A percentile compares a stretch with the other conserved stretches of the same genome.
Conservation (phyloP, 2,797 vertebrate species). For the Phrynocephalus vlangalii region DNA sequence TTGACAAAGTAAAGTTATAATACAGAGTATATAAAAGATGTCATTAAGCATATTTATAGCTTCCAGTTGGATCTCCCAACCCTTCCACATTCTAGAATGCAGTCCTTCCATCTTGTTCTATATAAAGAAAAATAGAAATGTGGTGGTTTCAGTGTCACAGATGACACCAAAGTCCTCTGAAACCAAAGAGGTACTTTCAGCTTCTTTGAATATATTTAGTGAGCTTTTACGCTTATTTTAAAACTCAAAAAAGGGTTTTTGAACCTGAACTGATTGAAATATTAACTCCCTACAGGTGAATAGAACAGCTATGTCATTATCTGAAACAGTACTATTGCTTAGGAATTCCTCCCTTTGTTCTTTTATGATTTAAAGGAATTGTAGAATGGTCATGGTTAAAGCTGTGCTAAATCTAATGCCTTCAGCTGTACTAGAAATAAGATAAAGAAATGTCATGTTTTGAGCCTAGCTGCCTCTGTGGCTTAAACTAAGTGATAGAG, state of each 20-base stretch:
- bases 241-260: not conserved
- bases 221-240: not conserved
- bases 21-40: not conserved
- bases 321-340: not conserved
- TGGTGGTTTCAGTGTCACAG: not conserved
- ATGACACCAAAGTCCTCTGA: not conserved
- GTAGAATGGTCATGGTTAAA: not conserved
- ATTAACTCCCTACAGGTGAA: not conserved
- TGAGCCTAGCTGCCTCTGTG: not conserved
- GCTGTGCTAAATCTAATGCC: not conserved
- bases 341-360: not conserved
- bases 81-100: too few relatives aligned
- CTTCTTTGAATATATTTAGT: not conserved
- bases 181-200: not conserved
- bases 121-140: too few relatives aligned
- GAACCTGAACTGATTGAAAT: not conserved
- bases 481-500: not conserved
- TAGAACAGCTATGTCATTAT: not conserved
- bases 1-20: not conserved
- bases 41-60: not conserved
- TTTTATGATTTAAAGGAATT: not conserved
- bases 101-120: not conserved
- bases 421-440: not conserved
- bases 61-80: not conserved
- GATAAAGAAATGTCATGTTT: not conserved